phyloP scores from a whole-genome alignment of 2,797 vertebrate species.

The Acipenser oxyrinchus region DNA sequence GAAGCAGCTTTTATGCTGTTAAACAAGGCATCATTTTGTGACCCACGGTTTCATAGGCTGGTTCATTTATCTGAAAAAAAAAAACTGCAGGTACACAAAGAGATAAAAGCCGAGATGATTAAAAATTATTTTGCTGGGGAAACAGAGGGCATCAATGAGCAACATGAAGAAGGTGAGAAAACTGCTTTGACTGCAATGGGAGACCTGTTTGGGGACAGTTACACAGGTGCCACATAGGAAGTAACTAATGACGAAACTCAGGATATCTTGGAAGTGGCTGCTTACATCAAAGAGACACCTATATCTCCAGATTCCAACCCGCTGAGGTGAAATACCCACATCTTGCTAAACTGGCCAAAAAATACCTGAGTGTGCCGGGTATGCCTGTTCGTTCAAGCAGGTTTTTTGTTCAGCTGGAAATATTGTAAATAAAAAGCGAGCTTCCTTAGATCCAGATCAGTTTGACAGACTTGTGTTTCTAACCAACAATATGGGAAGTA shows the following conservation, averaged over 20 bases:
- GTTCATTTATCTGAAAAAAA: background rate
- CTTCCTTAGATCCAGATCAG: background rate
- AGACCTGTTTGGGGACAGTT: conserved; percentile 1
- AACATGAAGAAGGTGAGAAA: background rate
- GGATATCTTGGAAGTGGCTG: background rate
- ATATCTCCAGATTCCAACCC: background rate
- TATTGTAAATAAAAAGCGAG: conserved; percentile 11
- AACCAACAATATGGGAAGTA: too few species aligned
- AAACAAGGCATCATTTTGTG: conserved; percentile 6
- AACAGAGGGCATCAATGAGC: background rate
- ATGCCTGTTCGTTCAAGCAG: conserved; percentile 2
- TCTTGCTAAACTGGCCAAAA: conserved; percentile 9
- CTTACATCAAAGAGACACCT: conserved; percentile 8
- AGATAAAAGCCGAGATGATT: background rate
- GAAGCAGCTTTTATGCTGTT: conserved; percentile 1
- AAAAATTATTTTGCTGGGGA: background rate
- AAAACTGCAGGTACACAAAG: background rate
- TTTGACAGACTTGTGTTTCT: too few species aligned
- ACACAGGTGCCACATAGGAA: background rate
- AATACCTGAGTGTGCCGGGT: conserved; percentile 4
- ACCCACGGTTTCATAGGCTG: background rate
- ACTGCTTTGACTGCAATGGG: conserved; percentile 4
- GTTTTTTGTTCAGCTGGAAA: conserved; percentile 14
- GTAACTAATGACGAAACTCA: background rate
- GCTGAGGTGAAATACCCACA: conserved; percentile 8